Evolutionary conservation across 2,888 invertebrate genomes (phyloP).

Genomic region (Minunthozetes semirufus): DNA sequence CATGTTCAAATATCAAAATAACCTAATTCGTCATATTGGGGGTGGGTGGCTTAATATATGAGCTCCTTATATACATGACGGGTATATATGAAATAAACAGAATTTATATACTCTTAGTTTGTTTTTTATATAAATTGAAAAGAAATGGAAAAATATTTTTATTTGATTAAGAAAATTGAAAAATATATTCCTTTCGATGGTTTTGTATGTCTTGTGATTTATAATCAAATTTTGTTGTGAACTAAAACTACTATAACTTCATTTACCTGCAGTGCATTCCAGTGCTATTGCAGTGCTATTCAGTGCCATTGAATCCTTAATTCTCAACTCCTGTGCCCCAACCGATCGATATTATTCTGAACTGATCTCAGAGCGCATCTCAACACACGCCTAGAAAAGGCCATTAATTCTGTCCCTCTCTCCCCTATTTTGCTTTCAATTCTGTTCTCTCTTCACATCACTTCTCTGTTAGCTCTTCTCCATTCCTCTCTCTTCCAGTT

Average conservation of each 20-base stretch:
- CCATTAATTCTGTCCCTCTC: slow-evolving; percentile 16
- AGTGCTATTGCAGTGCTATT: not conserved
- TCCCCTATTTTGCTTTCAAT: not conserved
- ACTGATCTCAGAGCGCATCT: slow-evolving; percentile 21
- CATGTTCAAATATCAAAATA: no score
- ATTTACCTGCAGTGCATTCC: slow-evolving; percentile 22
- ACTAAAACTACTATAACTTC: slow-evolving; percentile 21
- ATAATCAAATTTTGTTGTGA: not conserved
- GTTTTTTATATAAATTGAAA: not conserved
- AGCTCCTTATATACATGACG: no score
- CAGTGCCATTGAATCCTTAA: not conserved
- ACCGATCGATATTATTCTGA: slow-evolving; percentile 17
- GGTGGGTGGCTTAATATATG: no score
- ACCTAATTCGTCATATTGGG: no score
- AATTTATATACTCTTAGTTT: no score
- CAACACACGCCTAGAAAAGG: slow-evolving; percentile 26
- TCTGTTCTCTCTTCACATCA: not conserved
- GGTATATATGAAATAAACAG: no score
- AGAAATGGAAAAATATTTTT: not conserved
- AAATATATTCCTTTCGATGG: not conserved
- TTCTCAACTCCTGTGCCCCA: slow-evolving; percentile 11
- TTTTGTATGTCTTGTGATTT: not conserved
- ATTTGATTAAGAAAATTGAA: slow-evolving; percentile 1
- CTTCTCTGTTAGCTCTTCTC: not conserved
- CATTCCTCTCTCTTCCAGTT: not conserved